Evolutionary conservation across 2,113 vertebrate species (phyloP).

Genomic region (Cephalopterus ornatus): DNA sequence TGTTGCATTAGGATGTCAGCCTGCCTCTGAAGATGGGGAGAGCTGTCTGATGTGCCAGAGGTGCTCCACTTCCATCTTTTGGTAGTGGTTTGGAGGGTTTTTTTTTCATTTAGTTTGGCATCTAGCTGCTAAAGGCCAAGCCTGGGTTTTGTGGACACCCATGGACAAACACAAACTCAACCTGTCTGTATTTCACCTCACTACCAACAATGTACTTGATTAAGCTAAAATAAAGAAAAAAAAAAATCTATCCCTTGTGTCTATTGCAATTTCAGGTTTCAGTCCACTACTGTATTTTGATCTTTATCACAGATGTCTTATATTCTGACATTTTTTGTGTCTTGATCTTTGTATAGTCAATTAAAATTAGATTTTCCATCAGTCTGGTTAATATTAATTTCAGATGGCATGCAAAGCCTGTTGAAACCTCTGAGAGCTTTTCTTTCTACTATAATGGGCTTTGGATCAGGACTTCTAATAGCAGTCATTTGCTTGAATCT

Average conservation of each 20-base stretch:
- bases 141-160: neutral
- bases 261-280: neutral
- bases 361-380: neutral
- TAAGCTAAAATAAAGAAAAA: neutral
- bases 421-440: neutral
- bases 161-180: neutral
- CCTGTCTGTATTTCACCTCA: neutral
- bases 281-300: neutral
- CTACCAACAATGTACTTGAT: neutral
- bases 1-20: neutral
- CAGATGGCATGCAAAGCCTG: neutral
- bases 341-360: neutral
- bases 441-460: neutral
- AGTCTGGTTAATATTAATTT: neutral
- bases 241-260: neutral
- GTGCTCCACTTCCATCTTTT: neutral
- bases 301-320: neutral
- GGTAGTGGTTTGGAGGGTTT: neutral
- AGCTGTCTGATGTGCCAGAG: neutral
- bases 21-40: neutral
- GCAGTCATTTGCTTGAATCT: constrained; percentile 16
- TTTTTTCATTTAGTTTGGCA: neutral
- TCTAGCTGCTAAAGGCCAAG: neutral
- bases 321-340: neutral
- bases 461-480: constrained; percentile 15